Percentiles rank a stretch among this genome's conserved stretches.
Evolutionary conservation across 2,888 invertebrate genomes (phyloP).

Genomic region (Ectobius pallidus): DNA sequence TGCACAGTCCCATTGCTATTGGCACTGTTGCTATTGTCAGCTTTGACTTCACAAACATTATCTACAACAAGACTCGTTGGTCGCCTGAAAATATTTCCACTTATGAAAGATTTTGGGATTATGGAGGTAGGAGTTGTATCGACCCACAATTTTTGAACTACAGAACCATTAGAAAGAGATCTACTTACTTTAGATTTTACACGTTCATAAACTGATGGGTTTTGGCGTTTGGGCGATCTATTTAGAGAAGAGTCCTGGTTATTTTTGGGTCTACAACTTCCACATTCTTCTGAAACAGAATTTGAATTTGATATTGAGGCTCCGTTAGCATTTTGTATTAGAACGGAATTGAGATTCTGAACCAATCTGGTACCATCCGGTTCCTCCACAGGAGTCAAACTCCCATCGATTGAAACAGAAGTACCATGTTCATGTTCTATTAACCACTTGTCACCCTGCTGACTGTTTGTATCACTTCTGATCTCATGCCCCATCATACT

Average conservation of each 20-base stretch:
- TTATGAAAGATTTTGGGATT: conserved; percentile 36
- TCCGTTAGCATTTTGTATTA: conserved; percentile 45
- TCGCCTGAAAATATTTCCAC: conserved; percentile 54
- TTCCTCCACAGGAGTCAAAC: conserved; percentile 37
- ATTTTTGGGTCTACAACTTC: conserved; percentile 3
- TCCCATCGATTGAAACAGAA: conserved; percentile 2
- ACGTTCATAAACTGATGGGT: conserved; percentile 57
- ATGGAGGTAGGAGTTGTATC: conserved; percentile 41
- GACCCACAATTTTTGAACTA: conserved; percentile 55
- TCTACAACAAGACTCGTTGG: conserved; percentile 64
- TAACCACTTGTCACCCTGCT: conserved; percentile 40
- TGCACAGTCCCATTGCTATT: conserved; percentile 1
- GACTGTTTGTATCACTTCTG: conserved; percentile 54
- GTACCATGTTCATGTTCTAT: conserved; percentile 31
- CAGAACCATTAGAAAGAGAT: conserved; percentile 69
- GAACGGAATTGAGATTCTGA: conserved; percentile 32
- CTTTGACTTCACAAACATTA: conserved; percentile 30
- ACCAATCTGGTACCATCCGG: conserved; percentile 22
- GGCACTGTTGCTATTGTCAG: neutral
- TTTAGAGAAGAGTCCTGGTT: conserved; percentile 49
- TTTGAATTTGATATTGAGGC: neutral
- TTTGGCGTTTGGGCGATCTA: conserved; percentile 59
- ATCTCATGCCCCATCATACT: conserved; percentile 25
- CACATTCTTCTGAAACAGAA: neutral
- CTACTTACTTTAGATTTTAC: conserved; percentile 63